phyloP scores from a whole-genome alignment of 1,140 invertebrate species.

The Papilio polytes region DNA sequence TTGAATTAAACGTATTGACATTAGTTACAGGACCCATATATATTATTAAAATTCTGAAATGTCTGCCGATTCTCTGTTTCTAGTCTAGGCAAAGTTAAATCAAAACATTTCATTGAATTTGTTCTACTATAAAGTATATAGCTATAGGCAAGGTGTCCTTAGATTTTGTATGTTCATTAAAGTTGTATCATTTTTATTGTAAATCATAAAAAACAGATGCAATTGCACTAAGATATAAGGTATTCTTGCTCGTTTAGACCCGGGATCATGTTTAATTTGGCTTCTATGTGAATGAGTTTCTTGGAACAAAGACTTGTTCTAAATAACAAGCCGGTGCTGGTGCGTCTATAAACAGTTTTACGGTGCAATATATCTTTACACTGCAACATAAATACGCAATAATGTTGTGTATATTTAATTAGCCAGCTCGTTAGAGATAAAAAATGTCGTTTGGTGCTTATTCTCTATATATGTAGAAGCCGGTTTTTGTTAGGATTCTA shows the following conservation, averaged over 20 bases:
- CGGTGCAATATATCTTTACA: slow-evolving; percentile 7
- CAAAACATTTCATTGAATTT: no score
- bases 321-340: slow-evolving; percentile 28
- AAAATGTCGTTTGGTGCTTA: neutral
- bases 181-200: no score
- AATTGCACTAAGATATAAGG: neutral
- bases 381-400: neutral
- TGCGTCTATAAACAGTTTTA: slow-evolving; percentile 27
- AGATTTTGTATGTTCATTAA: no score
- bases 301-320: slow-evolving; percentile 26
- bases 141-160: no score
- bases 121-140: no score
- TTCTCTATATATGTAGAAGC: neutral
- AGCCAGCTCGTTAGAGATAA: neutral
- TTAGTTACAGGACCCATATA: no score
- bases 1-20: no score
- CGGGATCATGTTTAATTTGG: neutral
- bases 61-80: no score
- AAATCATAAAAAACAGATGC: neutral
- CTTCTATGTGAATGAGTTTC: slow-evolving; percentile 27
- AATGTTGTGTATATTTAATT: neutral
- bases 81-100: no score
- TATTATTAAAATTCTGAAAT: no score
- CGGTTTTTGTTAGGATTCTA: neutral
- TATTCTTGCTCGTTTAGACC: neutral